Evolutionary conservation across 2,888 invertebrate genomes (phyloP).

Genomic region (Tetranychus piercei): DNA sequence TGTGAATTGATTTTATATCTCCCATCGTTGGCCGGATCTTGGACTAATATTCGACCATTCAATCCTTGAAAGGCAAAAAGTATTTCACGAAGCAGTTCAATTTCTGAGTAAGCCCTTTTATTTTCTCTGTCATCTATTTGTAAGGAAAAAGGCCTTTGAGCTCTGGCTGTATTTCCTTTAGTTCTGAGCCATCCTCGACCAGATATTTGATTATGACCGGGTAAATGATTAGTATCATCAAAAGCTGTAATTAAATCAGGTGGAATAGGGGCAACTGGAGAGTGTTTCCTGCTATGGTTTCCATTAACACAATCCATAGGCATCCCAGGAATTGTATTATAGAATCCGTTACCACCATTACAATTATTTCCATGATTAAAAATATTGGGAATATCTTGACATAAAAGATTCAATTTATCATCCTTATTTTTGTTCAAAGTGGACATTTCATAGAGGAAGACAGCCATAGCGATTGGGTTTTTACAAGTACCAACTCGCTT

Average conservation of each 20-base stretch:
- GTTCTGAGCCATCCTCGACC: neutral
- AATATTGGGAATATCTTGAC: neutral
- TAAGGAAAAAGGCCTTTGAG: conserved; percentile 2
- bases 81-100: conserved; percentile 9
- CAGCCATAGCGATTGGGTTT: conserved; percentile 29
- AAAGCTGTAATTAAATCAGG: neutral
- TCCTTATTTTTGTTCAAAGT: conserved; percentile 14
- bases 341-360: neutral
- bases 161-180: neutral
- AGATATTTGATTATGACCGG: neutral
- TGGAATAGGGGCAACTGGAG: conserved; percentile 11
- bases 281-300: conserved; percentile 16
- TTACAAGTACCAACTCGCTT: conserved; percentile 25
- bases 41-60: conserved; percentile 52
- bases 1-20: conserved; percentile 14
- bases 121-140: conserved; percentile 4
- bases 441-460: conserved; percentile 34
- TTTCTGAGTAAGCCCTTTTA: neutral
- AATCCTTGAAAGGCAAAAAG: conserved; percentile 73
- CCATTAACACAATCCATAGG: conserved; percentile 7
- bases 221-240: neutral
- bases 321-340: neutral
- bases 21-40: conserved; percentile 35
- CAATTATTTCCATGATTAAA: neutral
- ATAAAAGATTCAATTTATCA: neutral